A percentile compares a stretch with the other conserved stretches of the same genome.
These are phyloP conservation scores for Callipepla squamata DNA, from an alignment of 2,113 vertebrate species.

Conservation along the genomic window DNA sequence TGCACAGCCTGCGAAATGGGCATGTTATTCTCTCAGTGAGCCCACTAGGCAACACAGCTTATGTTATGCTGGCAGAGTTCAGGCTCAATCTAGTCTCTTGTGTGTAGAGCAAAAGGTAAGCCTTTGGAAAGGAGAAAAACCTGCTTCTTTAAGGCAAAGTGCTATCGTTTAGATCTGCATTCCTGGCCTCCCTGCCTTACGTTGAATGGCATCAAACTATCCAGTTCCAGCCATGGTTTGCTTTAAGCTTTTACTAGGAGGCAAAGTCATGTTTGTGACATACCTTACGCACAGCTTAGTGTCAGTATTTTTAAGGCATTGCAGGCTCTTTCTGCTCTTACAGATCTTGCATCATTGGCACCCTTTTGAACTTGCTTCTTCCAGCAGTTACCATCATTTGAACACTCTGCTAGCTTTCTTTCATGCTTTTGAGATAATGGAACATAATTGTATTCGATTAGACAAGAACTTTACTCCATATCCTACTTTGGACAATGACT, in stretches of 20 bases:
- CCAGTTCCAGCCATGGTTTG: conserved; percentile 31
- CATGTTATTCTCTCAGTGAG: neutral
- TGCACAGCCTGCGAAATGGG: neutral
- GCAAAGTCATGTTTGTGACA: conserved; percentile 6
- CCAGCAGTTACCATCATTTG: neutral
- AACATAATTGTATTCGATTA: neutral
- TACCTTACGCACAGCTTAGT: neutral
- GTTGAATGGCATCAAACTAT: neutral
- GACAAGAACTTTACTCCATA: neutral
- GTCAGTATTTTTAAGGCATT: neutral
- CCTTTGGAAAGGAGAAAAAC: conserved; percentile 44
- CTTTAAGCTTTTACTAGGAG: conserved; percentile 24
- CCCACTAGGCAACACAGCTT: neutral
- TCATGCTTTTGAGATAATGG: neutral
- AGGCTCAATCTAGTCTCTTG: neutral
- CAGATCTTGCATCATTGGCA: neutral
- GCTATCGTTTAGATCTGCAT: conserved; percentile 51
- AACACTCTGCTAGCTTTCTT: neutral
- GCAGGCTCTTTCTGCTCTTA: neutral
- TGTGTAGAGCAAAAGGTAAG: neutral
- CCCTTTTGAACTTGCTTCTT: neutral
- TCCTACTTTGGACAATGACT: neutral
- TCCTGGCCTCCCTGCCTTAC: conserved; percentile 21
- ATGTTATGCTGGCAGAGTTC: neutral
- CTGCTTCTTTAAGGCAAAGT: conserved; percentile 36